Evolutionary conservation across 2,888 invertebrate genomes (phyloP).

Genomic region (Pyrochroa serraticornis): DNA sequence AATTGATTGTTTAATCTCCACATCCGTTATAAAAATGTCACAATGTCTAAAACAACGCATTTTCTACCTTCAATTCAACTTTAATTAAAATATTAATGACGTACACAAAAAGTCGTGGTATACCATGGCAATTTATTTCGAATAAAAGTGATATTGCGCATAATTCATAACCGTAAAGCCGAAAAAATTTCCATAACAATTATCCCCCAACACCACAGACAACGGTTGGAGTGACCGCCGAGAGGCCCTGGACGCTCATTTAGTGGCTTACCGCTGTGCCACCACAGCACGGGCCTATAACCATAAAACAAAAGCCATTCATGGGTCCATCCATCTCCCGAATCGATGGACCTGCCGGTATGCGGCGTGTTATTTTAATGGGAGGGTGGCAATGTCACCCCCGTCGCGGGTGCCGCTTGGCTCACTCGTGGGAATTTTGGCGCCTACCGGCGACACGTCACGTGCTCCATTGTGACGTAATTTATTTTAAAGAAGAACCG

Average conservation of each 20-base stretch:
- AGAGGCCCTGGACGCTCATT: conserved; percentile 30
- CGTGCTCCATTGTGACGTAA: too few relatives aligned
- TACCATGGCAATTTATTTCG: not conserved
- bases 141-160: not conserved
- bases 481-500: too few relatives aligned
- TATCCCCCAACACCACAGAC: conserved; percentile 9
- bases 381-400: conserved; percentile 33
- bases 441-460: conserved; percentile 32
- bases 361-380: conserved; percentile 29
- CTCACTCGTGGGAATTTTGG: conserved; percentile 39
- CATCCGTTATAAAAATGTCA: not conserved
- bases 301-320: conserved; percentile 40
- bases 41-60: not conserved
- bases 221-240: conserved; percentile 9
- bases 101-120: conserved; percentile 1
- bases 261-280: conserved; percentile 34
- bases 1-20: not conserved
- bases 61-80: not conserved
- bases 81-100: not conserved
- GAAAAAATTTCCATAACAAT: conserved; percentile 29
- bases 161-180: conserved; percentile 7
- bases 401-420: conserved; percentile 18
- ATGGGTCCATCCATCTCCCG: conserved; percentile 28
- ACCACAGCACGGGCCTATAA: conserved; percentile 32
- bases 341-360: conserved; percentile 25